These are phyloP conservation scores for Globicephala melas DNA, from an alignment of 2,113 vertebrate genomes.

Conservation along the genomic window DNA sequence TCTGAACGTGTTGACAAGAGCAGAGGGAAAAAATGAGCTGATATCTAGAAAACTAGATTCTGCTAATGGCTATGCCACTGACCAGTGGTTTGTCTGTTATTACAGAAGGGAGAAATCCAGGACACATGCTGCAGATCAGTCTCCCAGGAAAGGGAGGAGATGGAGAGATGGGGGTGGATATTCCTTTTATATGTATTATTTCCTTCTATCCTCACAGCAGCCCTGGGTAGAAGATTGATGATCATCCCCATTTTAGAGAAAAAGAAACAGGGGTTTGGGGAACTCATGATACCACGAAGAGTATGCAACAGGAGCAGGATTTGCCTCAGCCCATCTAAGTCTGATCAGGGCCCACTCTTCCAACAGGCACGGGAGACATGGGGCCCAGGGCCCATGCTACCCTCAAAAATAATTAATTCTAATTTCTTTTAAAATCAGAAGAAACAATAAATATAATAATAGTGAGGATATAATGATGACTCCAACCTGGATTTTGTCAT, in stretches of 20 bases:
- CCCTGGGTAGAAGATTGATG: neutral
- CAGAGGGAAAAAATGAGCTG: neutral
- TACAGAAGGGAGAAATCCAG: neutral
- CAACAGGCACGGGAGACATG: neutral
- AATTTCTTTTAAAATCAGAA: neutral
- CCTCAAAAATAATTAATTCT: neutral
- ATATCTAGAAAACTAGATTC: neutral
- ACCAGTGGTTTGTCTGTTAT: neutral
- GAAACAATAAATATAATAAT: neutral
- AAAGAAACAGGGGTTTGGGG: neutral
- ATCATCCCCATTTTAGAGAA: neutral
- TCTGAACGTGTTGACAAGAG: neutral
- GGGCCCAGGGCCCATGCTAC: neutral
- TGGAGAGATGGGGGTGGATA: accelerated
- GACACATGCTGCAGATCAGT: neutral
- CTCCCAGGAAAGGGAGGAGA: neutral
- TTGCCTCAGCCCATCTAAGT: neutral
- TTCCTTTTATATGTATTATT: accelerated
- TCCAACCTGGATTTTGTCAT: neutral
- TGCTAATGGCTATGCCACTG: neutral
- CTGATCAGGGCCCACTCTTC: neutral
- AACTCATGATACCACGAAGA: neutral
- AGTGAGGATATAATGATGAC: neutral
- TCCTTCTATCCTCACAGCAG: neutral
- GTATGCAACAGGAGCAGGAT: neutral